These are phyloP conservation scores for Myiozetetes cayanensis DNA, from an alignment of 2,113 vertebrate genomes.

Conservation along the genomic window DNA sequence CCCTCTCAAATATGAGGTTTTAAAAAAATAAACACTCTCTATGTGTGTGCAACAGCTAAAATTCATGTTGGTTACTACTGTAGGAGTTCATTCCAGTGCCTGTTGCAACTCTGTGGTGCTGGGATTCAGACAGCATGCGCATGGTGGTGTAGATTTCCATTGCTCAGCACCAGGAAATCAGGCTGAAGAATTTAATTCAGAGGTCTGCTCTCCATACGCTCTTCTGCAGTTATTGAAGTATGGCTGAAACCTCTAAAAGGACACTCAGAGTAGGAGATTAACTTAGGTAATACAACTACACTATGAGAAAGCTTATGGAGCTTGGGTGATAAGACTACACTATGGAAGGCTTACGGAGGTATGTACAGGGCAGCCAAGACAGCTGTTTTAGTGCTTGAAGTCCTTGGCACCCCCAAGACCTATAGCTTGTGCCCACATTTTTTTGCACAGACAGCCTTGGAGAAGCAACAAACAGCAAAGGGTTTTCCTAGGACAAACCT, in stretches of 20 bases:
- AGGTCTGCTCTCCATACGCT: not conserved
- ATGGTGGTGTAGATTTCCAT: not conserved
- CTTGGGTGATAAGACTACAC: not conserved
- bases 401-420: not conserved
- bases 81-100: not conserved
- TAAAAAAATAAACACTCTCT: not conserved
- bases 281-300: not conserved
- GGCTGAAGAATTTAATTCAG: not conserved
- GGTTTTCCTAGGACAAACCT: not conserved
- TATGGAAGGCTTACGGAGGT: not conserved
- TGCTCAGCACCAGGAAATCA: not conserved
- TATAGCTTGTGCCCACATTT: not conserved
- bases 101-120: not conserved
- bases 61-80: not conserved
- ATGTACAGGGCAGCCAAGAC: not conserved
- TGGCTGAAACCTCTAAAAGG: not conserved
- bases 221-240: rapidly evolving
- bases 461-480: not conserved
- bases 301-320: not conserved
- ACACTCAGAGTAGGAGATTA: not conserved
- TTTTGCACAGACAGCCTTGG: not conserved
- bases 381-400: rapidly evolving
- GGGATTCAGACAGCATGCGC: not conserved
- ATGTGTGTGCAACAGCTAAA: not conserved
- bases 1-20: not conserved